phyloP scores from a whole-genome alignment of 1,140 invertebrate genomes.

The Drosophila truncata region DNA sequence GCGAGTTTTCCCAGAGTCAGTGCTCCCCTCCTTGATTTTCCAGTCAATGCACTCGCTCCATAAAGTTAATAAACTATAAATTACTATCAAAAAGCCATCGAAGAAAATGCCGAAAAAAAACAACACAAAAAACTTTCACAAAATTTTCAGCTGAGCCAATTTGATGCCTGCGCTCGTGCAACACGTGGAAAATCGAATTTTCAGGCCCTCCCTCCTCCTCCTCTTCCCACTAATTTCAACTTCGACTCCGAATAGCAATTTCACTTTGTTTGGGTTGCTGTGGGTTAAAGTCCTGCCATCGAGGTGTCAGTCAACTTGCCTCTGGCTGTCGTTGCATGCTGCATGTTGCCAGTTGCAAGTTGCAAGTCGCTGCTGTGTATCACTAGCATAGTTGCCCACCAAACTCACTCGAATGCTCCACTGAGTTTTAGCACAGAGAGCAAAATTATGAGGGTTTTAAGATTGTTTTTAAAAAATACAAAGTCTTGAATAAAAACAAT shows the following conservation, averaged over 20 bases:
- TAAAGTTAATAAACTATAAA: conserved; percentile 84
- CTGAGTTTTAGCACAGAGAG: conserved; percentile 44
- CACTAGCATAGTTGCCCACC: conserved; percentile 83
- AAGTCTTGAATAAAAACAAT: neutral
- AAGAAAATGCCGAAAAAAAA: conserved; percentile 66
- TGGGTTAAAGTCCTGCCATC: conserved; percentile 80
- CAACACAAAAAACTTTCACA: conserved; percentile 45
- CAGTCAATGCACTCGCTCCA: conserved; percentile 78
- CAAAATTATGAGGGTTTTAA: neutral
- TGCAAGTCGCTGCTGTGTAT: conserved; percentile 56
- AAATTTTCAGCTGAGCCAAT: conserved; percentile 49
- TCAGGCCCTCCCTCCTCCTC: neutral
- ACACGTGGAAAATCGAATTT: conserved; percentile 73
- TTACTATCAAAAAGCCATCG: conserved; percentile 70
- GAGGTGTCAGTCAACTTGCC: conserved; percentile 77
- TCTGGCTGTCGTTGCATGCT: conserved; percentile 48
- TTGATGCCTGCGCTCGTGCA: conserved; percentile 62
- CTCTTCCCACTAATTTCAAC: conserved; percentile 38
- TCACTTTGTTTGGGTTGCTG: conserved; percentile 68
- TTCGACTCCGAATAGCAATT: conserved; percentile 59
- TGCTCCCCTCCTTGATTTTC: conserved; percentile 44
- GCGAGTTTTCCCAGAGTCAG: conserved; percentile 29
- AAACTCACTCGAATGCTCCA: conserved; percentile 80
- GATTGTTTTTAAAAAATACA: neutral
- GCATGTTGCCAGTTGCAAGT: conserved; percentile 30